Base-by-base conservation (phyloP, 2,113 vertebrate species). In the chimpanzee (Pan troglodytes) region DNA sequence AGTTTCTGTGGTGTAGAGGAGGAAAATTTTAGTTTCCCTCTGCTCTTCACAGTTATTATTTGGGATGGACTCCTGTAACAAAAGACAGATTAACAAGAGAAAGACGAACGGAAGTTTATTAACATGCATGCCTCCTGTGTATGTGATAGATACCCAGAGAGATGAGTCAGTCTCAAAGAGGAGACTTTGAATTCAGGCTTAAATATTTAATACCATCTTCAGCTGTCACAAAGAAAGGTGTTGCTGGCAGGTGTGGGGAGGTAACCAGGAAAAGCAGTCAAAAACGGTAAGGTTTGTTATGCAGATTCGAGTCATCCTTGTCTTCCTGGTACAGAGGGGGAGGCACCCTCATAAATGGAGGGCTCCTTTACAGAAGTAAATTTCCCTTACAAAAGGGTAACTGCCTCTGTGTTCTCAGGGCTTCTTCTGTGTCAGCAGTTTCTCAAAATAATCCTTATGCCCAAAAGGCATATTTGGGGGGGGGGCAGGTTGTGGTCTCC, bases 51-150 rank as follows among this genome's bases (percentile, higher is more conserved):
- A 17, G 23, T 87, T 52, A 35, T 27, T 50, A 16, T 22, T 17
- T n/a, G 35, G 45, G 64, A 52, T 5, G 45, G 35, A 70, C 23
- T 70, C 35, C 35, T 27, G 32, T 50, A 38, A 18, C 45, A 38
- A 68, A 25, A 38, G 22, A 17, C 45, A 70, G 22, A 52, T 25
- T 32, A 32, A 70, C 4, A 70, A 48, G 64, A 72, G 45, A n/a
- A 50, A 87, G 64, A 10, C 2, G 30, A 18, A 30, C 2, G 1
- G n/a, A 40, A 17, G 52, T 59, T 38, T 82, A 57, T 43, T 25
- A 52, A 10, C 8, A 5, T 0, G 1, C 12, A 2, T 6, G 14
- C 11, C 32, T 67, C 20, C 5, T 9, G 3, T 3, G 43, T 50
- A 3, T 22, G 11, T 25, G 61, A 32, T 22, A 86, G 32, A 32